Conservation (phyloP, 1,140 invertebrate genomes). For the Meloidogyne chitwoodi region DNA sequence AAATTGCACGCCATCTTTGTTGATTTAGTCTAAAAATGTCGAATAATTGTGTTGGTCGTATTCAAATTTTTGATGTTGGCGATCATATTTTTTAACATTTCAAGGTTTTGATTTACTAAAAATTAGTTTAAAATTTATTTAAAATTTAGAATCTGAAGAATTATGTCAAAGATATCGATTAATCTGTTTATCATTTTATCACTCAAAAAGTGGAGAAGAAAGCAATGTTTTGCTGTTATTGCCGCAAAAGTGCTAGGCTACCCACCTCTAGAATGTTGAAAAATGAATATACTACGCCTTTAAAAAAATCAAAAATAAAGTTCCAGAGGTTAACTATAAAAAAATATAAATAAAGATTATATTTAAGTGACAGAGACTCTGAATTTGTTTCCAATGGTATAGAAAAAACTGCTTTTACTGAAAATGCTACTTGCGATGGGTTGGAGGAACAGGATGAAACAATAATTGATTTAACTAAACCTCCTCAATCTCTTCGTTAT, state of each 20-base stretch:
- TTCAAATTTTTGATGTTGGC: background rate
- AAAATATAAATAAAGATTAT: background rate
- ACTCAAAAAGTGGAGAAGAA: background rate
- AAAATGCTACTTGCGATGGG: background rate
- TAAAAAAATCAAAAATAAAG: background rate
- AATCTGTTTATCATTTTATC: background rate
- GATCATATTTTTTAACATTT: background rate
- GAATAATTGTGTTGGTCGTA: background rate
- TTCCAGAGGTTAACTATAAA: background rate
- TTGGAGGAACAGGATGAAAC: background rate
- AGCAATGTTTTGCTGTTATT: conserved; percentile 1
- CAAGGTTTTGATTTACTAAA: too few species aligned
- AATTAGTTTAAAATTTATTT: background rate
- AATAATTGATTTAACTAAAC: background rate
- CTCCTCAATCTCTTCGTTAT: background rate
- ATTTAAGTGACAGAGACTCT: background rate
- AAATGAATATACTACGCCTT: background rate
- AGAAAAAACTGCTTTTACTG: background rate
- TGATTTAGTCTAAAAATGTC: background rate
- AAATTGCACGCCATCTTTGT: too few species aligned
- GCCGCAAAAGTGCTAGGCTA: background rate
- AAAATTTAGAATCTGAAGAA: background rate
- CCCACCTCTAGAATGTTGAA: background rate
- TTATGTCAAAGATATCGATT: background rate
- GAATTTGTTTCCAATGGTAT: background rate